Percentiles rank a stretch among this genome's conserved stretches.
These are phyloP conservation scores for Solea solea DNA, from an alignment of 2,113 vertebrate species.

Conservation along the genomic window DNA sequence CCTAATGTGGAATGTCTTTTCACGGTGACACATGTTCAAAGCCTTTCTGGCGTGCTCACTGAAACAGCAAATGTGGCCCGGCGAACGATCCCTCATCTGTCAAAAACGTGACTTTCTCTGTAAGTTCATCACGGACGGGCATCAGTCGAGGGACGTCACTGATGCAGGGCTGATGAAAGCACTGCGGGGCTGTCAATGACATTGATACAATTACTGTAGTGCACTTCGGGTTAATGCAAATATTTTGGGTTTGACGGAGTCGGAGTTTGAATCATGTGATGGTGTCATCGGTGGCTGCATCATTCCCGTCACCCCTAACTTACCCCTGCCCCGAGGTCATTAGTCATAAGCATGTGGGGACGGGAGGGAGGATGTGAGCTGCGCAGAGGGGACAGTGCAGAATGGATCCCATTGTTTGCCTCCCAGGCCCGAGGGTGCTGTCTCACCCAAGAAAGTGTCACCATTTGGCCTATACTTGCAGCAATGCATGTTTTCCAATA, in stretches of 20 bases:
- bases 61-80: constrained; percentile 51
- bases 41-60: constrained; percentile 44
- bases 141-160: constrained; percentile 18
- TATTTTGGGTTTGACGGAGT: neutral
- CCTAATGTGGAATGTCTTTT: constrained; percentile 50
- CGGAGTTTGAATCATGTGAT: constrained; percentile 18
- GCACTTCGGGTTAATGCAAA: no score
- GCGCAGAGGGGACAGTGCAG: constrained; percentile 49
- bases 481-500: constrained; percentile 49
- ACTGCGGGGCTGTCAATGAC: neutral
- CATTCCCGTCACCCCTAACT: constrained; percentile 60
- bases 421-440: constrained; percentile 64
- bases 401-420: constrained; percentile 74
- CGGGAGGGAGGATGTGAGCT: constrained; percentile 37
- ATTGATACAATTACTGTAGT: no score
- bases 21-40: constrained; percentile 68
- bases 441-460: constrained; percentile 58
- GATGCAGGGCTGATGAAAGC: constrained; percentile 11
- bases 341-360: constrained; percentile 48
- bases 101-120: constrained; percentile 37
- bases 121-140: neutral
- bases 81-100: constrained; percentile 32
- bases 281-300: constrained; percentile 33
- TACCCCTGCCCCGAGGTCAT: constrained; percentile 65
- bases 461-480: constrained; percentile 51